phyloP scores from a whole-genome alignment of 2,113 vertebrate species.

The Sander lucioperca region DNA sequence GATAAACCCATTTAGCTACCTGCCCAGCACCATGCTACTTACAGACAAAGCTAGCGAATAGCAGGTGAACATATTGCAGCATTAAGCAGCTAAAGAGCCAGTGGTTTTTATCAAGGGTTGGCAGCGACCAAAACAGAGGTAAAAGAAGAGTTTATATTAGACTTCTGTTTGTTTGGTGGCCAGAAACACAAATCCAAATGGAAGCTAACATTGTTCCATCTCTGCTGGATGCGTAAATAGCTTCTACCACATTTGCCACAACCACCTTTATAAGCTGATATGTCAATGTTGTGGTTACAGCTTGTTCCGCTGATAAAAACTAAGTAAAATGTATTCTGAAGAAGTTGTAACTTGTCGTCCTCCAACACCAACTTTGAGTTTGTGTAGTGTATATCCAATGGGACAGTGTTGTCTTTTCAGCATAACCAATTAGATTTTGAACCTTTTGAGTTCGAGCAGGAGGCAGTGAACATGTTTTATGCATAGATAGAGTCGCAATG shows the following conservation, averaged over 20 bases:
- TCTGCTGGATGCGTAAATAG: neutral
- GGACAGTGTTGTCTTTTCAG: constrained; percentile 19
- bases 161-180: neutral
- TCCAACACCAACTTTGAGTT: neutral
- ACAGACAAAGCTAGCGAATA: neutral
- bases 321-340: neutral
- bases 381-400: neutral
- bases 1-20: neutral
- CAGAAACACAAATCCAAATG: neutral
- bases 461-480: constrained; percentile 49
- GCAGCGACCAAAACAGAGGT: neutral
- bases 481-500: constrained; percentile 35
- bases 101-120: neutral
- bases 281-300: neutral
- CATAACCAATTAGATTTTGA: constrained; percentile 26
- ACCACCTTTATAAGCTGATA: neutral
- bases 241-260: neutral
- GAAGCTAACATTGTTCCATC: neutral
- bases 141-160: neutral
- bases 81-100: neutral
- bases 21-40: neutral
- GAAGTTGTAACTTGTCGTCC: neutral
- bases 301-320: neutral
- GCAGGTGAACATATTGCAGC: neutral
- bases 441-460: constrained; percentile 5